Evolutionary conservation across 1,140 invertebrate genomes (phyloP), one percentile per base, ranked within the genome.

Genomic region (Ylistrum balloti): DNA sequence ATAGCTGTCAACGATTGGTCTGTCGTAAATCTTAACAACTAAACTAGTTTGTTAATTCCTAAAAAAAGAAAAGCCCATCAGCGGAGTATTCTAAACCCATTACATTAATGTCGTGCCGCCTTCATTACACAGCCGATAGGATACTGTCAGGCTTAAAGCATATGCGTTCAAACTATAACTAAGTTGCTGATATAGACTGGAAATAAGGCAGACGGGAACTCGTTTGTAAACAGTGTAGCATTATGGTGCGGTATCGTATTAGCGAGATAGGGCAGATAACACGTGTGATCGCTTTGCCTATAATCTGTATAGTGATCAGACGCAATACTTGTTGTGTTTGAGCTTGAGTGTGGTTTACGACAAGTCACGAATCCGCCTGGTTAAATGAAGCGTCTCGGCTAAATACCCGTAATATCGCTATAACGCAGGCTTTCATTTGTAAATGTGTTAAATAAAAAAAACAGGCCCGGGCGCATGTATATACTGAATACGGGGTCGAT

Each of bases 361-460:
- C 56, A 28, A 74, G 56, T 74, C 56, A 74, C 56, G 56, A 28
- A 74, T 28, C 56, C 28, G 56, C 56, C 56, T n/a, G n/a, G 56
- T 74, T n/a, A 74, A 74, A 74, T 74, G 56, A 74, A 74, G 56
- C 56, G 56, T 74, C n/a, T 74, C n/a, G n/a, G 1, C 56, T 74
- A 74, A 74, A 74, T 74, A 74, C 56, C 56, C 56, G 56, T 74
- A 74, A 74, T 74, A 74, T 74, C 56, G 56, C 56, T 28, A 74
- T 74, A 74, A 74, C 56, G 56, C 11, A n/a, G 22, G 56, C 56
- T 74, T 74, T 74, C 56, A 74, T 74, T 74, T 74, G 56, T n/a
- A 74, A 74, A 74, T 74, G 56, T 74, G 56, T 74, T 74, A 74
- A 13, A 38, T 38, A 38, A 38, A 38, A 74, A 74, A 74, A 1